A percentile compares a stretch with the other conserved stretches of the same genome.
Evolutionary conservation across 2,797 vertebrate genomes (phyloP).

Genomic region (Ibycter americanus): DNA sequence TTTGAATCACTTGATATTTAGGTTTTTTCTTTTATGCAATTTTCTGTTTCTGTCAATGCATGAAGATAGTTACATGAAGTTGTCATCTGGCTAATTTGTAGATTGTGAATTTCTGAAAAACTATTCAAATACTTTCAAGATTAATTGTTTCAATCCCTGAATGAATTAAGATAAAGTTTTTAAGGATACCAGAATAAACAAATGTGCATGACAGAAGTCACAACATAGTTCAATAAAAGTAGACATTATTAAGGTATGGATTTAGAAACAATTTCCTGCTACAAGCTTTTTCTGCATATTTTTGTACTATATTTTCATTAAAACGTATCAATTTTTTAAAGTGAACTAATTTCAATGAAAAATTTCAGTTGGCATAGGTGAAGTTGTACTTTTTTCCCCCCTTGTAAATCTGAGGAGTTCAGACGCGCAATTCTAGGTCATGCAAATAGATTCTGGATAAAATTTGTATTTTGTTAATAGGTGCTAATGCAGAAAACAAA

Average conservation of each 20-base stretch:
- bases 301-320: background rate
- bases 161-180: background rate
- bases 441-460: background rate
- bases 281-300: background rate
- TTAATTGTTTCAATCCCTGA: background rate
- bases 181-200: background rate
- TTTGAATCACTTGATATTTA: background rate
- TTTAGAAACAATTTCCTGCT: background rate
- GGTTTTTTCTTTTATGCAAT: background rate
- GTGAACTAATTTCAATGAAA: background rate
- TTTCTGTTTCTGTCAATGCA: background rate
- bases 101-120: background rate
- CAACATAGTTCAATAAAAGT: background rate
- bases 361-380: background rate
- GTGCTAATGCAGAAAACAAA: background rate
- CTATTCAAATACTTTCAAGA: background rate
- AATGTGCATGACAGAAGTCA: background rate
- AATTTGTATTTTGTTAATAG: background rate
- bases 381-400: background rate
- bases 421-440: background rate
- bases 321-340: fast-evolving
- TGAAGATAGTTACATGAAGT: background rate
- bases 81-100: background rate
- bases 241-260: background rate
- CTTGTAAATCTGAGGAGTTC: background rate